Evolutionary conservation across 2,113 vertebrate species (phyloP).

Genomic region (Phylloscopus whistleri): DNA sequence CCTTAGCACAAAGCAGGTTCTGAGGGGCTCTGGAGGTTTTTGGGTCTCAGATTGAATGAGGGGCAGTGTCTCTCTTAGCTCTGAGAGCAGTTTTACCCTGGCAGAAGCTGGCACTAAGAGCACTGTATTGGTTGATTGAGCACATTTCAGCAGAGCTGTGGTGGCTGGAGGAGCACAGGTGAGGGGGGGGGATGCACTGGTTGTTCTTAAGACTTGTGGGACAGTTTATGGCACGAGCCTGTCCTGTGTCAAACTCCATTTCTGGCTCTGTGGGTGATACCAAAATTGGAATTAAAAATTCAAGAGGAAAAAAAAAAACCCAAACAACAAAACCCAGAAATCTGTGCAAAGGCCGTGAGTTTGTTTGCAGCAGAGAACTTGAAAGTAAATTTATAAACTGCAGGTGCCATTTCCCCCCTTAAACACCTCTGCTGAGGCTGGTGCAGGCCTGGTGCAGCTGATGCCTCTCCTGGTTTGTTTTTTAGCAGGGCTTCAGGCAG

Average conservation of each 20-base stretch:
- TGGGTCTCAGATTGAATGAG: neutral
- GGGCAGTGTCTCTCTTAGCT: neutral
- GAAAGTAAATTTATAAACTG: neutral
- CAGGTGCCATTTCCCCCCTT: neutral
- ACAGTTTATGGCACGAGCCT: neutral
- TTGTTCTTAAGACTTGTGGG: neutral
- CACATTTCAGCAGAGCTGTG: neutral
- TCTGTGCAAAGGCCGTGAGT: neutral
- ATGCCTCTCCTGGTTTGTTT: neutral
- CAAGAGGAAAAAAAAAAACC: neutral
- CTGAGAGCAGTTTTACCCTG: neutral
- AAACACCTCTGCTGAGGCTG: neutral
- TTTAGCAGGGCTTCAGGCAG: constrained; percentile 75
- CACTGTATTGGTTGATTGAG: neutral
- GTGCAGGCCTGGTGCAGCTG: neutral
- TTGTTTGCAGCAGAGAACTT: neutral
- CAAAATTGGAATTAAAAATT: neutral
- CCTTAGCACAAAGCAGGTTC: neutral
- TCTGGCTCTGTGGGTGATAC: neutral
- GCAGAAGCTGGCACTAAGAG: neutral
- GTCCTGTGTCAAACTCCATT: neutral
- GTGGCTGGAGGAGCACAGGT: neutral
- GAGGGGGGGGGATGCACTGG: neutral
- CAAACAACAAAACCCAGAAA: neutral
- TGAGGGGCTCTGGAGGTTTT: neutral